These are phyloP conservation scores for Pelosia muscerda DNA, from an alignment of 2,888 invertebrate genomes.

Conservation along the genomic window DNA sequence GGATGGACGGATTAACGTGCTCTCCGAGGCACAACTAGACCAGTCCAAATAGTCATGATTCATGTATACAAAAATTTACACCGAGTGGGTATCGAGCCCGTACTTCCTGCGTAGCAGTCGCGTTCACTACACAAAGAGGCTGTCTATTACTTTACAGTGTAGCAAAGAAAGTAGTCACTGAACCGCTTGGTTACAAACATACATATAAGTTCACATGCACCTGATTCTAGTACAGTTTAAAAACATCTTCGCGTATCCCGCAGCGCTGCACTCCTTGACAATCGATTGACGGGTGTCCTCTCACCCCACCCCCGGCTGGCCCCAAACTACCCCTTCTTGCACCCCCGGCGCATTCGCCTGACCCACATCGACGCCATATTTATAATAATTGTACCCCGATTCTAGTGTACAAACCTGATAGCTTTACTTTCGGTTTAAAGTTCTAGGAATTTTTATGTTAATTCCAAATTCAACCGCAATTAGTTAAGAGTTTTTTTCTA, in stretches of 20 bases:
- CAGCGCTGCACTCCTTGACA: conserved; percentile 80
- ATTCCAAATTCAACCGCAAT: neutral
- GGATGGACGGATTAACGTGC: no score
- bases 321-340: conserved; percentile 44
- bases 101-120: no score
- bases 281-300: conserved; percentile 87
- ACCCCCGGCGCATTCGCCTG: conserved; percentile 66
- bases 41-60: no score
- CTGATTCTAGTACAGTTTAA: conserved; percentile 53
- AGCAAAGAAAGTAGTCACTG: no score
- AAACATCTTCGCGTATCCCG: conserved; percentile 64
- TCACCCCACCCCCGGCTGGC: conserved; percentile 38
- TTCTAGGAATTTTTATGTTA: neutral
- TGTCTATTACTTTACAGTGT: no score
- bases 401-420: conserved; percentile 51
- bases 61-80: no score
- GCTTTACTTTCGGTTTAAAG: conserved; percentile 45
- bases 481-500: neutral
- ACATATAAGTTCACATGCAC: conserved; percentile 15
- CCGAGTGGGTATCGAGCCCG: no score
- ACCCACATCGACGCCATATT: conserved; percentile 85
- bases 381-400: conserved; percentile 84
- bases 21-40: no score
- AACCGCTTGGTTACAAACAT: neutral
- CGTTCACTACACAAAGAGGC: no score